Conservation (phyloP, 2,888 invertebrate genomes). For the Chloromyia formosa region DNA sequence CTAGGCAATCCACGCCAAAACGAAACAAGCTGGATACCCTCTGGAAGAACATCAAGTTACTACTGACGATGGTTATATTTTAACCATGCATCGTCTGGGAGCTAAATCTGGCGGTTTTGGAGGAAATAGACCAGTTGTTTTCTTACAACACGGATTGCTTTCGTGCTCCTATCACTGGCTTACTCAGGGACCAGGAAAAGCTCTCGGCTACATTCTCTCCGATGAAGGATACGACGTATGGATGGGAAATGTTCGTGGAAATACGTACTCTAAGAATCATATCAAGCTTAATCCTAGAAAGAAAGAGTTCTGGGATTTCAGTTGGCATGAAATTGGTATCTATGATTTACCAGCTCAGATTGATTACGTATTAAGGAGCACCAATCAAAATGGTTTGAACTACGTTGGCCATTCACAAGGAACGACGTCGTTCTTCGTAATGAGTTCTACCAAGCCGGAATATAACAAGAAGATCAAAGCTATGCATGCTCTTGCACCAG, state of each 20-base stretch:
- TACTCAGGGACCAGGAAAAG: constrained; percentile 72
- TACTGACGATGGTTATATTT: constrained; percentile 78
- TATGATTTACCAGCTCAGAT: constrained; percentile 63
- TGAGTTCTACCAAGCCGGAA: constrained; percentile 62
- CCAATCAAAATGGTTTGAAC: constrained; percentile 59
- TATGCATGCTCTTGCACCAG: constrained; percentile 65
- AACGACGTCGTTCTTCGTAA: constrained; percentile 64
- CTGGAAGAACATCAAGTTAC: constrained; percentile 68
- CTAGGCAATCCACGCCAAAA: neutral
- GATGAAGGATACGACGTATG: constrained; percentile 64
- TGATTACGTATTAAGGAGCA: constrained; percentile 60
- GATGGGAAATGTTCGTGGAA: constrained; percentile 64
- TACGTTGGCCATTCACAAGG: constrained; percentile 67
- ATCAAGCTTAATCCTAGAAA: constrained; percentile 59
- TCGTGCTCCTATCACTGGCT: constrained; percentile 78
- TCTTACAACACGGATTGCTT: constrained; percentile 69
- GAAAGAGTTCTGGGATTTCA: constrained; percentile 63
- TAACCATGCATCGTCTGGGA: constrained; percentile 75
- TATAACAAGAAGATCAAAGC: constrained; percentile 64
- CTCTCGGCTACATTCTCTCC: constrained; percentile 63
- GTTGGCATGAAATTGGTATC: constrained; percentile 64
- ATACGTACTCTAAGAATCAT: constrained; percentile 63
- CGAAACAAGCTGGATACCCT: constrained; percentile 64
- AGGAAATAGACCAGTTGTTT: constrained; percentile 42
- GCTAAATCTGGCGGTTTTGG: neutral